phyloP scores from a whole-genome alignment of 2,113 vertebrate genomes.

The Aegithalos caudatus region DNA sequence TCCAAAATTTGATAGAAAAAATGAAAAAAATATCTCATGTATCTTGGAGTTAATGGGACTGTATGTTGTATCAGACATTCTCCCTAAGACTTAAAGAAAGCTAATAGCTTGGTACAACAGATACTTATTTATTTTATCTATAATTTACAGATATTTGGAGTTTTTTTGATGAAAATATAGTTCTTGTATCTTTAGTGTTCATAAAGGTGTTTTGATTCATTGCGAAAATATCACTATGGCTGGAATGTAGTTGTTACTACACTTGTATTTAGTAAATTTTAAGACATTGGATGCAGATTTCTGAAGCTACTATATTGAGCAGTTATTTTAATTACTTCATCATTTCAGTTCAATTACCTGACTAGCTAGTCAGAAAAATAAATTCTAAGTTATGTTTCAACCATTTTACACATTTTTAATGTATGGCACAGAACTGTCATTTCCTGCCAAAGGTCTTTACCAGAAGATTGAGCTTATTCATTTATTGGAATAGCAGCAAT shows the following conservation, averaged over 20 bases:
- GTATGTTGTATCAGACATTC: background rate
- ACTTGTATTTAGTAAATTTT: background rate
- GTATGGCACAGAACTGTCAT: background rate
- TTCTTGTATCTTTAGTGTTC: background rate
- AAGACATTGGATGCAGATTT: background rate
- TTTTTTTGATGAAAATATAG: background rate
- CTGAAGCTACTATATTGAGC: background rate
- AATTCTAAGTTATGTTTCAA: background rate
- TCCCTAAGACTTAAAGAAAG: background rate
- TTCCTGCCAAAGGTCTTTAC: background rate
- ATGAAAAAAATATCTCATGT: accelerated
- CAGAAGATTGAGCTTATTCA: background rate
- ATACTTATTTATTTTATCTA: no score
- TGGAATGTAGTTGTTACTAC: background rate
- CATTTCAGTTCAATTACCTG: background rate
- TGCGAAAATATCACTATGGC: background rate
- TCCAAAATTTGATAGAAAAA: background rate
- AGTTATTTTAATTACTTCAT: background rate
- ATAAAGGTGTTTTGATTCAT: background rate
- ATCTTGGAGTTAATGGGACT: background rate
- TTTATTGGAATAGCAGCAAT: background rate
- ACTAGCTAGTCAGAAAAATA: background rate
- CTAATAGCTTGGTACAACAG: background rate
- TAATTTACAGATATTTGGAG: background rate
- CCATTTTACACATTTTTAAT: background rate